These are phyloP conservation scores for Pangasius mekongensis DNA, from an alignment of 2,797 vertebrate genomes.

Conservation along the genomic window DNA sequence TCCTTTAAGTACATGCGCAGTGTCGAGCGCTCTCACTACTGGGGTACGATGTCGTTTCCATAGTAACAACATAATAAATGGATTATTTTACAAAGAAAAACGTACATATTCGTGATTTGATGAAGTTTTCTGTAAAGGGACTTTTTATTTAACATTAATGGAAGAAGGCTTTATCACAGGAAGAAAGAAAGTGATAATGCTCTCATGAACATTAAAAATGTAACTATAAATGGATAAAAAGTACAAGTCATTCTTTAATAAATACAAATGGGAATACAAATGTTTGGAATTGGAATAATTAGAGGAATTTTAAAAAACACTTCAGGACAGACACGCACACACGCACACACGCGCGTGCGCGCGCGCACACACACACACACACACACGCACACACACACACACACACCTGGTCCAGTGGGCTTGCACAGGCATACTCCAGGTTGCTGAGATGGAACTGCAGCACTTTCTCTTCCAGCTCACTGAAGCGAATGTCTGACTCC, in stretches of 20 bases:
- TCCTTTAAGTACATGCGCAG: background rate
- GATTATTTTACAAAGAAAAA: background rate
- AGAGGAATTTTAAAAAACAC: background rate
- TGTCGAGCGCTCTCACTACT: background rate
- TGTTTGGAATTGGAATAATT: background rate
- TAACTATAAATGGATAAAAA: background rate
- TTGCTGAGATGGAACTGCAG: constrained; percentile 98
- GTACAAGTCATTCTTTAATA: background rate
- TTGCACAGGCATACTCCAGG: constrained; percentile 95
- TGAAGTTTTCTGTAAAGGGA: background rate
- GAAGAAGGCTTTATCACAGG: too few species aligned
- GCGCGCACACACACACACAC: constrained; percentile 4
- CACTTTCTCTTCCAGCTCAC: constrained; percentile 91
- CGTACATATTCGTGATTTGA: background rate
- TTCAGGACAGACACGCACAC: background rate
- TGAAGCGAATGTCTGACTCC: constrained; percentile 95
- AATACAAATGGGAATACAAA: background rate
- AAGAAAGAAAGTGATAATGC: background rate
- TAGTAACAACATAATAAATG: background rate
- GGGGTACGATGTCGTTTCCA: background rate
- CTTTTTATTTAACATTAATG: background rate
- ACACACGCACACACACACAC: constrained; percentile 5
- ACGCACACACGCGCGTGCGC: constrained; percentile 13
- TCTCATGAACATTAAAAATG: background rate
- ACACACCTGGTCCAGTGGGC: constrained; percentile 86